Evolutionary conservation across 2,797 vertebrate genomes (phyloP), one percentile per base, ranked within the genome.

Genomic region (Microchirus variegatus): DNA sequence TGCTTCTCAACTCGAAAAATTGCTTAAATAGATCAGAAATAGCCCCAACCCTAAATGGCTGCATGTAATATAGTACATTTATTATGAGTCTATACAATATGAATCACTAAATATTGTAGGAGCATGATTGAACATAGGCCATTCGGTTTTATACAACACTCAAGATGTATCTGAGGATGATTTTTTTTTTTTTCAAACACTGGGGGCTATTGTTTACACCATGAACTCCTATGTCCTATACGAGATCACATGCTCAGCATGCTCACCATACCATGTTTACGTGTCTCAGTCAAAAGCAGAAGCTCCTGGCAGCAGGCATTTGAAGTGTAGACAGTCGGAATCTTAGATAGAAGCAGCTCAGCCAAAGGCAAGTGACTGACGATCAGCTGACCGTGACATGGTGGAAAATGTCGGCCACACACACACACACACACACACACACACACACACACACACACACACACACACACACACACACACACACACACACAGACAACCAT

Each of bases 361-460:
- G 64, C 73, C 74, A 18, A 77, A 69, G 60, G 60, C 59, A 48
- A 48, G 17, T 58, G 70, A 74, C 70, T 81, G 71, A 73, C 53
- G 63, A 86, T 87, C 87, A 89, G 78, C 86, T 87, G 88, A 87
- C 52, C 50, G 63, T 81, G 78, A 86, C 78, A 83, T 61, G 65
- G 70, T 73, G 81, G 63, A 69, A 78, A 63, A 53, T 74, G 63
- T 72, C 57, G 10, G 7, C 15, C 15, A 9, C 42, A 43, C 49
- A 72, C 48, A 58, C 50, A 66, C 59, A 62, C 8, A 60, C 47
- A 42, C 42, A 70, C 58, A 48, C 16, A 31, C 40, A 73, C 45
- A 37, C 47, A 42, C 42, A 54, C 37, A 65, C n/a, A 63, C 31
- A 40, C 46, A 22, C 35, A 6, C 41, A 14, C 48, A 72, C 48